Conservation (phyloP, 2,113 vertebrate genomes). For the Oncorhynchus gorbuscha region DNA sequence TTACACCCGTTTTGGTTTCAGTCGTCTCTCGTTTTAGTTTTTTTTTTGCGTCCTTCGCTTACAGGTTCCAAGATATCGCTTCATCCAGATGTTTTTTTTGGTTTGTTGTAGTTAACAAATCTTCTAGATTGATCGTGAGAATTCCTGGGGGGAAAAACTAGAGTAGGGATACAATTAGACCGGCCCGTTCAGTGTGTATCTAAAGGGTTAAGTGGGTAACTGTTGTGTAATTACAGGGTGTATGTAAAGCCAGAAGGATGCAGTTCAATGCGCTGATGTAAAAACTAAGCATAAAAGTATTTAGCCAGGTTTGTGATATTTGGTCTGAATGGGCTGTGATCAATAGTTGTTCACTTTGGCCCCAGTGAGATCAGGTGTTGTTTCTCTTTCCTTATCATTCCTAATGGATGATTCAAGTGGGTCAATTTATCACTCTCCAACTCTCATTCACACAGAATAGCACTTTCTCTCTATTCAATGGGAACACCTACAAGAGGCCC, state of each 20-base stretch:
- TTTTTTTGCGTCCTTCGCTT: not conserved
- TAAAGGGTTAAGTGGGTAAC: conserved; percentile 65
- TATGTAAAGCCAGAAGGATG: conserved; percentile 63
- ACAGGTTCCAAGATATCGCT: not conserved
- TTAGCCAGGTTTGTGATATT: conserved; percentile 15
- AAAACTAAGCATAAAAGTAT: conserved; percentile 36
- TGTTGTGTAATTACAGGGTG: conserved; percentile 66
- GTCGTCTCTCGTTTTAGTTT: not conserved
- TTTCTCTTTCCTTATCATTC: conserved; percentile 34
- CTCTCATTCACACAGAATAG: conserved; percentile 15
- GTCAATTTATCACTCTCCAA: conserved; percentile 24
- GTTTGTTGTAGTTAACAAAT: not conserved
- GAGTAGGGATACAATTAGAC: conserved; percentile 70
- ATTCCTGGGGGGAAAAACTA: conserved; percentile 52
- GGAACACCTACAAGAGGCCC: conserved; percentile 18
- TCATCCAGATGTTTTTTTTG: not conserved
- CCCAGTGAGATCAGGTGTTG: conserved; percentile 5
- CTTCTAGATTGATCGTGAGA: conserved; percentile 21
- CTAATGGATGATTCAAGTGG: conserved; percentile 33
- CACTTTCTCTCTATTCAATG: conserved; percentile 2
- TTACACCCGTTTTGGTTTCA: not conserved
- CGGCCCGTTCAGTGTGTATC: conserved; percentile 62
- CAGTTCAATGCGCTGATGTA: conserved; percentile 59
- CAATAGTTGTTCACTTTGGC: conserved; percentile 42
- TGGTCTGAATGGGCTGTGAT: conserved; percentile 20